Evolutionary conservation across 2,888 invertebrate species (phyloP).

Genomic region (Lasioglossum marginatum): DNA sequence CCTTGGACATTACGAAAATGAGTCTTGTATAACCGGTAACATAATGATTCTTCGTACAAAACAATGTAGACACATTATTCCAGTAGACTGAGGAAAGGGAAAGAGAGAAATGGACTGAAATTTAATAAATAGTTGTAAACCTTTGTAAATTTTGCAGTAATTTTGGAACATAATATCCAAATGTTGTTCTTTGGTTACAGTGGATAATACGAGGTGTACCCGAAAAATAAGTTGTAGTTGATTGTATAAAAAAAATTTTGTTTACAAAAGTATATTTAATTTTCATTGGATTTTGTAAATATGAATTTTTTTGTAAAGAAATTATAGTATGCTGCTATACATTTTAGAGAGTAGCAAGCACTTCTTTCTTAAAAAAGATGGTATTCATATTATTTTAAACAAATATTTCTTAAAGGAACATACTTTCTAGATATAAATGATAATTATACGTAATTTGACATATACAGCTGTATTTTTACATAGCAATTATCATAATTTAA

Average conservation of each 20-base stretch:
- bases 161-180: not conserved
- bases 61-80: not conserved
- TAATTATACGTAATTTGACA: not conserved
- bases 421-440: not conserved
- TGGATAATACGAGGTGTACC: not conserved
- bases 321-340: not conserved
- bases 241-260: not conserved
- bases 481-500: not conserved
- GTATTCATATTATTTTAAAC: not conserved
- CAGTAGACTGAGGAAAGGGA: not conserved
- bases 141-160: not conserved
- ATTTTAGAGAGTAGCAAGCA: not conserved
- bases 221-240: not conserved
- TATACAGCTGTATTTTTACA: not conserved
- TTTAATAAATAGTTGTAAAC: not conserved
- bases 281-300: not conserved
- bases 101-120: not conserved
- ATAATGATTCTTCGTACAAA: not conserved
- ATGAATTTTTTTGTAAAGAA: not conserved
- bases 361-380: not conserved
- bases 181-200: not conserved
- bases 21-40: not conserved
- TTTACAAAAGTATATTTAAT: not conserved
- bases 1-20: not conserved
- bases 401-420: not conserved